Evolutionary conservation across 2,797 vertebrate genomes (phyloP).

Genomic region (Coreius guichenoti): DNA sequence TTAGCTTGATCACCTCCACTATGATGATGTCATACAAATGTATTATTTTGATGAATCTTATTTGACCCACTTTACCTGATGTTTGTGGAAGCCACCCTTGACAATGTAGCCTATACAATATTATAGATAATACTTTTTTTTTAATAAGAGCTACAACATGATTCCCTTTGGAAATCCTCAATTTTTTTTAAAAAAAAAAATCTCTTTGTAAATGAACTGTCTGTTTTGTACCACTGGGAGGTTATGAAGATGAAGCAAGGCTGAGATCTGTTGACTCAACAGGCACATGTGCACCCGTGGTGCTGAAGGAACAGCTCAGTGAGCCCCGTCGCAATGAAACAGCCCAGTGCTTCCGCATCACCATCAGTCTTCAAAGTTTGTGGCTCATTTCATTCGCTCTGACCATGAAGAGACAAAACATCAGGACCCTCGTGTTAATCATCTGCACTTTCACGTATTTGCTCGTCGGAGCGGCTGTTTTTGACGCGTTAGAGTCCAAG

Average conservation of each 20-base stretch:
- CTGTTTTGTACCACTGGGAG: slow-evolving; percentile 20
- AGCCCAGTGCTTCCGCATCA: slow-evolving; percentile 81
- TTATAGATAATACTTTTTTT: neutral
- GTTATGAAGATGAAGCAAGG: slow-evolving; percentile 5
- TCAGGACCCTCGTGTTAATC: slow-evolving; percentile 90
- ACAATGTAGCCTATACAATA: neutral
- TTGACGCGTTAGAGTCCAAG: slow-evolving; percentile 89
- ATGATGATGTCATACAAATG: slow-evolving; percentile 11
- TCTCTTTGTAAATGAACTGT: neutral
- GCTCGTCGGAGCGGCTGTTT: slow-evolving; percentile 92
- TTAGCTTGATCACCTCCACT: neutral
- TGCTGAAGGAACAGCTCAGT: slow-evolving; percentile 95
- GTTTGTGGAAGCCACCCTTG: neutral
- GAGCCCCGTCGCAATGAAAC: slow-evolving; percentile 79
- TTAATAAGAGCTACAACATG: neutral
- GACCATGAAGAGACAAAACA: slow-evolving; percentile 95
- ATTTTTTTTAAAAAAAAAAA: neutral
- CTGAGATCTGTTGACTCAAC: slow-evolving; percentile 30
- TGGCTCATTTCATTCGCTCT: slow-evolving; percentile 54
- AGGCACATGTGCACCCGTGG: slow-evolving; percentile 75
- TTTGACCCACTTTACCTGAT: neutral
- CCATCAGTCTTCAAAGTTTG: slow-evolving; percentile 71
- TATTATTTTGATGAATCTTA: neutral
- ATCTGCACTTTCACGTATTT: slow-evolving; percentile 92
- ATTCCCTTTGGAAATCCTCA: neutral